Evolutionary conservation across 2,113 vertebrate species (phyloP), one percentile per base, ranked within the genome.

Genomic region (Hassar affinis): DNA sequence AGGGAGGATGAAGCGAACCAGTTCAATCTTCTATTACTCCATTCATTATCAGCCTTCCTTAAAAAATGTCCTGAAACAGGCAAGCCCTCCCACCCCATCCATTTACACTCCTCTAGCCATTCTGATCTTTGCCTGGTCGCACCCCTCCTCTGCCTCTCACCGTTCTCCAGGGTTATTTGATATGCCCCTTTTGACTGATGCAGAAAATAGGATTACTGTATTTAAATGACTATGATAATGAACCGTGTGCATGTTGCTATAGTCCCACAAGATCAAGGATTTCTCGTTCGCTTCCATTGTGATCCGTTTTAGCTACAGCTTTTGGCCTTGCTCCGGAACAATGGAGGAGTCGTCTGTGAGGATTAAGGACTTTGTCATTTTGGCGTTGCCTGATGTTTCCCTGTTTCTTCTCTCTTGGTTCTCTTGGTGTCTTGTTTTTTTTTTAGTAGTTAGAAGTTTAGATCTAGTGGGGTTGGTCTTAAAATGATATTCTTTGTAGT

Each of bases 201-300:
- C 94, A 93, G 94, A 95, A 96, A 96, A 97, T 96, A 94, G 95
- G 95, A 96, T 97, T 97, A 96, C 95, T 96, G 94, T 95, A 97
- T 97, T 96, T 96, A 97, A 96, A 96, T 97, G 93, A 95, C 95
- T 96, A 95, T 96, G 95, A 94, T 96, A 96, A 96, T 96, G 94
- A 95, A 95, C 94, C 94, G 86, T 33, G 81, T 85, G 85, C 80
- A 83, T 84, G 72, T 79, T 88, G 84, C 80, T 80, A 54, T 84
- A 85, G 79, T 86, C 84, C 76, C 86, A 81, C 59, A 82, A 80
- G 85, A 87, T 86, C 81, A 86, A 87, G 83, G 80, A 86, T 87
- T 86, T 86, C 82, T 82, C 84, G 80, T 86, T 87, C 85, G 80
- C 72, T 83, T 74, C 82, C 74, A 86, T 88, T 88, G 87, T 85